Evolutionary conservation across 1,140 invertebrate genomes (phyloP).

Genomic region (Ips typographus): DNA sequence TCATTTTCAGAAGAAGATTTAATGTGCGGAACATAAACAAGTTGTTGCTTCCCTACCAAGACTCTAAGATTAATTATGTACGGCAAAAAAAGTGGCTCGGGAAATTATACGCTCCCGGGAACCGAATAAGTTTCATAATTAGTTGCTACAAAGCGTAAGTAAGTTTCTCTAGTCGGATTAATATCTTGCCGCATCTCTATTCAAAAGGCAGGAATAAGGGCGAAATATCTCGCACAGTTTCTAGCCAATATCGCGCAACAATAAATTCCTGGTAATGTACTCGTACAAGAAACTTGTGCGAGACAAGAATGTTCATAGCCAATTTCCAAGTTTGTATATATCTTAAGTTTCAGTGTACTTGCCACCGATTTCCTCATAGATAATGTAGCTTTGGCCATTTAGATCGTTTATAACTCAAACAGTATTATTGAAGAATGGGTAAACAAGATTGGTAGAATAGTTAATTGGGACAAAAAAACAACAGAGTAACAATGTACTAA

Average conservation of each 20-base stretch:
- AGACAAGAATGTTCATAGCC: constrained; percentile 1
- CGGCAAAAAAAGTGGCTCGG: too few relatives aligned
- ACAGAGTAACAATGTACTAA: neutral
- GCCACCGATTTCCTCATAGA: neutral
- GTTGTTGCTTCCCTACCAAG: too few relatives aligned
- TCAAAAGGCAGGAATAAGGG: neutral
- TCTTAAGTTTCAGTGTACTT: neutral
- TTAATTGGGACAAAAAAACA: neutral
- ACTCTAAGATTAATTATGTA: too few relatives aligned
- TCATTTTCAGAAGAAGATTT: too few relatives aligned
- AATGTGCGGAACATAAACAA: too few relatives aligned
- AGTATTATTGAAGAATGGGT: neutral
- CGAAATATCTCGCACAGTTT: neutral
- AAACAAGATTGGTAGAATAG: neutral
- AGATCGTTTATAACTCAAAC: neutral
- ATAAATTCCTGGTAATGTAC: neutral
- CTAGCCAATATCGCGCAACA: neutral
- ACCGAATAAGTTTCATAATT: too few relatives aligned
- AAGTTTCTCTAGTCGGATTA: too few relatives aligned
- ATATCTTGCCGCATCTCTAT: too few relatives aligned
- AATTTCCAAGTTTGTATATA: neutral
- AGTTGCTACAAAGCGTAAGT: too few relatives aligned
- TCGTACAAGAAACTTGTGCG: neutral
- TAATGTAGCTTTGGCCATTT: neutral
- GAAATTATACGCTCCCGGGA: too few relatives aligned